Evolutionary conservation across 1,140 invertebrate genomes (phyloP), one percentile per base, ranked within the genome.

Genomic region (Andricus grossulariae): DNA sequence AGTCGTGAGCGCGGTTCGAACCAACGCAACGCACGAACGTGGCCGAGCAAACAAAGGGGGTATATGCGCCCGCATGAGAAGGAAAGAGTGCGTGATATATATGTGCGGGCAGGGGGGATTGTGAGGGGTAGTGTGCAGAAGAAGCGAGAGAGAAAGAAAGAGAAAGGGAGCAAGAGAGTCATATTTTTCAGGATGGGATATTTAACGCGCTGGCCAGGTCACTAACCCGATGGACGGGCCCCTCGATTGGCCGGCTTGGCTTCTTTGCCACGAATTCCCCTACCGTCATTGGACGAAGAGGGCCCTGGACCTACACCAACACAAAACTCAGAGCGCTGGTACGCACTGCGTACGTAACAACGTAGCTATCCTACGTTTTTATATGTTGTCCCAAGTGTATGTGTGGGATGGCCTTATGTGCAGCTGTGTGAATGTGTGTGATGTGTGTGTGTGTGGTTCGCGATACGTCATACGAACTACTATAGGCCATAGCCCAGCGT

Each of bases 131-230:
- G 72, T 11, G 54, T 52, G 55, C 32, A 60, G 77, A 78, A 73
- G 73, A 76, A 78, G 79, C 77, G 73, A 75, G 73, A 55, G 57
- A 72, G 76, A 79, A 75, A 77, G 74, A 80, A 60, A 79, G 75
- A 85, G 75, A 81, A 75, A 78, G 74, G 79, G 66, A 80, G 73
- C 83, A 84, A 84, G 84, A 88, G 87, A 87, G 82, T 83, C 80
- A 88, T 90, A 90, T 90, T 91, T 91, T 91, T 91, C 90, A 90
- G 89, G 88, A 89, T 90, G 86, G 88, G 89, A 90, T 90, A 90
- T 91, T 91, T 91, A 90, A 90, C 90, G 90, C 89, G 88, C 89
- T 89, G 88, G 88, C 85, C 83, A 89, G 90, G 90, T 90, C 90
- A 90, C 87, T 90, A 88, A 90, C 90, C 90, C 82, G 84, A 80